A percentile compares a stretch with the other conserved stretches of the same genome.
These are phyloP conservation scores for Aphis gossypii DNA, from an alignment of 1,140 invertebrate species.

Conservation along the genomic window DNA sequence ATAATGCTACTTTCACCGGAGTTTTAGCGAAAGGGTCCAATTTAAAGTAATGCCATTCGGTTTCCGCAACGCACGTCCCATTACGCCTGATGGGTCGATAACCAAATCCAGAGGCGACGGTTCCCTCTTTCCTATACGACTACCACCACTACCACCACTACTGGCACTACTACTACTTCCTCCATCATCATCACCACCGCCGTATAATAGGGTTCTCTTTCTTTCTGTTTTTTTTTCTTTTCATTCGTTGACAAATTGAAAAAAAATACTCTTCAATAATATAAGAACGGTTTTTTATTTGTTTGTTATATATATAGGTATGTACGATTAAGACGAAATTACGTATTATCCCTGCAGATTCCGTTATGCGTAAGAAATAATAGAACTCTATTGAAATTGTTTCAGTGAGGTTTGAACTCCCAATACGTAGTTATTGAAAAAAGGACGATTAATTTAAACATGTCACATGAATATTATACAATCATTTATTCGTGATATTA, in stretches of 20 bases:
- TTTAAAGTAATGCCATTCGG: constrained; percentile 50
- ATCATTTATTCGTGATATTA: background rate
- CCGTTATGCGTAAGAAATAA: background rate
- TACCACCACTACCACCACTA: constrained; percentile 4
- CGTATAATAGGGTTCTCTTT: constrained; percentile 22
- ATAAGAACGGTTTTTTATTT: background rate
- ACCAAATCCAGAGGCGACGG: constrained; percentile 46
- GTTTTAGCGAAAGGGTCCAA: constrained; percentile 51
- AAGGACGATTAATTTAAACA: background rate
- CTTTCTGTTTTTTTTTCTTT: background rate
- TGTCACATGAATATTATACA: background rate
- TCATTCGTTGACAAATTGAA: constrained; percentile 24
- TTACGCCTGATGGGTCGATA: constrained; percentile 45
- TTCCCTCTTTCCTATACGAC: background rate
- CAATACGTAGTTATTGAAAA: background rate
- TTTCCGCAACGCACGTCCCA: constrained; percentile 46
- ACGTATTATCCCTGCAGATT: background rate
- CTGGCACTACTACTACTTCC: background rate
- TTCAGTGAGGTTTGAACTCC: background rate
- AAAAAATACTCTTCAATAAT: background rate
- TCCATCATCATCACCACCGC: background rate
- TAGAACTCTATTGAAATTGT: background rate
- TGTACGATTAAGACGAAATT: constrained; percentile 17
- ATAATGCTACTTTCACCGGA: constrained; percentile 47
- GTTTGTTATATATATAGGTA: background rate